Evolutionary conservation across 2,888 invertebrate genomes (phyloP).

Genomic region (Nipponacmea schrenckii): DNA sequence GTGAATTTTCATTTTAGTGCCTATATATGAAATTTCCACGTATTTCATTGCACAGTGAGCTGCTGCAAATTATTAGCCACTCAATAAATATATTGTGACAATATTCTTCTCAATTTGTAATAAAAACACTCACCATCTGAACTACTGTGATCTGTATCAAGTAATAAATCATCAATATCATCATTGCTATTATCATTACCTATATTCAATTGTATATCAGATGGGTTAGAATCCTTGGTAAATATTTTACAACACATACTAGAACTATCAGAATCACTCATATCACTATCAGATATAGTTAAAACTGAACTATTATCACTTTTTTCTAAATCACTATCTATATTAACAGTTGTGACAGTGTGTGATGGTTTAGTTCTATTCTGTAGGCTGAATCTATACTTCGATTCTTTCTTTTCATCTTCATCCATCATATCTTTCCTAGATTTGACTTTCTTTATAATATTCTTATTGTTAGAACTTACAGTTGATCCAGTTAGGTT

Average conservation of each 20-base stretch:
- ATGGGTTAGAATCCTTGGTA: not conserved
- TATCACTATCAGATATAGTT: not conserved
- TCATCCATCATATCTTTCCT: not conserved
- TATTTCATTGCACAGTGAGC: too few relatives aligned
- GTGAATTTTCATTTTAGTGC: too few relatives aligned
- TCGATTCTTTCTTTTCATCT: not conserved
- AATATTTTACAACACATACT: slow-evolving; percentile 6
- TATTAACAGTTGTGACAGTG: not conserved
- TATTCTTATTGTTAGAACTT: not conserved
- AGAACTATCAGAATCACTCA: not conserved
- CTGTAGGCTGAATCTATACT: not conserved
- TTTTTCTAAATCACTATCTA: not conserved
- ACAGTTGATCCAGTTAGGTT: not conserved
- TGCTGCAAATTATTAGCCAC: too few relatives aligned
- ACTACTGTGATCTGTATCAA: too few relatives aligned
- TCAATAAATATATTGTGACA: too few relatives aligned
- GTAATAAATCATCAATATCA: not conserved
- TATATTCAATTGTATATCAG: slow-evolving; percentile 1
- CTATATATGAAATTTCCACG: too few relatives aligned
- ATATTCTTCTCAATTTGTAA: too few relatives aligned
- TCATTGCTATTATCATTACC: not conserved
- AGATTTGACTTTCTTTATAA: not conserved
- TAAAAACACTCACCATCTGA: too few relatives aligned
- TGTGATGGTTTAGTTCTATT: too few relatives aligned
- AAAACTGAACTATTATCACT: not conserved